phyloP scores from a whole-genome alignment of 2,888 invertebrate genomes.

The Mallateleia sp. region DNA sequence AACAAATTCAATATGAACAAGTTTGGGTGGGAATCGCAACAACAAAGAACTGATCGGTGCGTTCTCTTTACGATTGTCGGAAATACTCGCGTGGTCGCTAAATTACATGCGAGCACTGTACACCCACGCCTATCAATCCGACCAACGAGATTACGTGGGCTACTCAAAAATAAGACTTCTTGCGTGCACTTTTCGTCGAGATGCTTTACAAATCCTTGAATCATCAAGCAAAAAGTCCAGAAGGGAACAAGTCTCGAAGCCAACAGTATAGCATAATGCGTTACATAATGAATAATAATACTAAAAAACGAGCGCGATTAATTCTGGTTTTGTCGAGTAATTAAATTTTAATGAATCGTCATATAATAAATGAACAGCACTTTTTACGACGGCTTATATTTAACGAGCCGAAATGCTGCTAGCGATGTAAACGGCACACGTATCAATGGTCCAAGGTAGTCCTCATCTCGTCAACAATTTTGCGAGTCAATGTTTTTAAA shows the following conservation, averaged over 20 bases:
- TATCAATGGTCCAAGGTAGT: conserved; percentile 11
- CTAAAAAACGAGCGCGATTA: neutral
- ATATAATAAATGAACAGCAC: neutral
- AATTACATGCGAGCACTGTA: conserved; percentile 62
- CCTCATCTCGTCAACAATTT: neutral
- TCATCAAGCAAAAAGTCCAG: conserved; percentile 37
- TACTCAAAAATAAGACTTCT: conserved; percentile 64
- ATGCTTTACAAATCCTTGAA: conserved; percentile 30
- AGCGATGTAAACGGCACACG: neutral
- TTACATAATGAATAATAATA: conserved; percentile 36
- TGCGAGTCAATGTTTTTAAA: neutral
- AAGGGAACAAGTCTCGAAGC: conserved; percentile 28
- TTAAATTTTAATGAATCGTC: conserved; percentile 28
- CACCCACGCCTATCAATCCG: conserved; percentile 69
- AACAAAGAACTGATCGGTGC: conserved; percentile 53
- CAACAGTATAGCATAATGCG: conserved; percentile 16
- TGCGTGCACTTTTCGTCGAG: conserved; percentile 63
- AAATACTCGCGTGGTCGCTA: conserved; percentile 74
- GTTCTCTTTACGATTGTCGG: conserved; percentile 66
- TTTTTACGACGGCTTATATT: conserved; percentile 5
- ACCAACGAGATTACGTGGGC: conserved; percentile 72
- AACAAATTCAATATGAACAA: conserved; percentile 11
- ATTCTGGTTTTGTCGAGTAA: conserved; percentile 1
- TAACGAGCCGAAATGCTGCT: neutral
- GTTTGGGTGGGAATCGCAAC: conserved; percentile 50